Evolutionary conservation across 2,888 invertebrate genomes (phyloP).

Genomic region (Tachystola acroxantha): DNA sequence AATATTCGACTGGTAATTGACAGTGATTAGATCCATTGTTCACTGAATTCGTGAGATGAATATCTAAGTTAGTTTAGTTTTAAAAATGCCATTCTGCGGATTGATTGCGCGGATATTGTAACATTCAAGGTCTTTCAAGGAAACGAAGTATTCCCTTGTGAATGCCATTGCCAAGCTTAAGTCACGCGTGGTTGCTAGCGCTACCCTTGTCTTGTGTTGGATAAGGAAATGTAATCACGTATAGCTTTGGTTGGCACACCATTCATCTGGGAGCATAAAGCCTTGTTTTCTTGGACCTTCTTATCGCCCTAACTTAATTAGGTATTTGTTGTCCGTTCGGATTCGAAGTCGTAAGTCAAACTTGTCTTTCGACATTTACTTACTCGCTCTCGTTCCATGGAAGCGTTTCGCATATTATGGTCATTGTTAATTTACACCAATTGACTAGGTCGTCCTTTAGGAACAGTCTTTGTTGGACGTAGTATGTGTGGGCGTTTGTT

Average conservation of each 20-base stretch:
- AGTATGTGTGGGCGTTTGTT: conserved; percentile 22
- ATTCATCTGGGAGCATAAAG: background rate
- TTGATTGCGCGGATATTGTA: too few species aligned
- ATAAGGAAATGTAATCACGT: background rate
- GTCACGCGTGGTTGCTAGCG: background rate
- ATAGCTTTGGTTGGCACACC: background rate
- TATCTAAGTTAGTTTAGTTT: too few species aligned
- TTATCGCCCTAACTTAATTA: background rate
- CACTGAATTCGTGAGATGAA: too few species aligned
- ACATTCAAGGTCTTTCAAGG: background rate
- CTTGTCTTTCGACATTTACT: too few species aligned
- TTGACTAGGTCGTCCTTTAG: conserved; percentile 6
- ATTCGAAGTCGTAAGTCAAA: too few species aligned
- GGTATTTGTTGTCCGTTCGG: too few species aligned
- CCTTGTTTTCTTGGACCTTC: background rate
- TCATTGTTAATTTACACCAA: too few species aligned
- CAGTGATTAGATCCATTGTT: too few species aligned
- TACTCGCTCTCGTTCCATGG: too few species aligned
- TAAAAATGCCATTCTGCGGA: too few species aligned
- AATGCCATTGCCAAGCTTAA: background rate
- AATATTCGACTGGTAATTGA: too few species aligned
- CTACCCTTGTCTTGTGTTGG: background rate
- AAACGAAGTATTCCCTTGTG: background rate
- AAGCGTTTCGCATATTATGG: too few species aligned
- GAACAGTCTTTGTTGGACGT: conserved; percentile 5